Conservation (phyloP, 2,113 vertebrate genomes). For the Phylloscopus trochiloides region DNA sequence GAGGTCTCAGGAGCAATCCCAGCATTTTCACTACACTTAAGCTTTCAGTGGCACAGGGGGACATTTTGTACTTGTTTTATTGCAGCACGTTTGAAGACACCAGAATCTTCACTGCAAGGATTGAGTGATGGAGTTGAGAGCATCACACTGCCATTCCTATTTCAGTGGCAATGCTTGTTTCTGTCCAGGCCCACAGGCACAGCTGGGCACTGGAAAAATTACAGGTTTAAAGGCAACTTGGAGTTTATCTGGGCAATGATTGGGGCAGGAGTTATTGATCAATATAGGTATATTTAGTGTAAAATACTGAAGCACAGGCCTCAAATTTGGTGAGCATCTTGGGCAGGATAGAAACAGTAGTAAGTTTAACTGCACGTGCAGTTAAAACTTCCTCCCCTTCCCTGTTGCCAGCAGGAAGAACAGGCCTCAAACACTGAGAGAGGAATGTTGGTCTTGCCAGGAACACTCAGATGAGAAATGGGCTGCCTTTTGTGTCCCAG, state of each 20-base stretch:
- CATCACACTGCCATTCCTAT: neutral
- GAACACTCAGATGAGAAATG: neutral
- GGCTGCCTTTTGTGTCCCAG: neutral
- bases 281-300: neutral
- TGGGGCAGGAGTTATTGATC: neutral
- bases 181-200: neutral
- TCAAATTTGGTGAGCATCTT: neutral
- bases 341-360: neutral
- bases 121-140: neutral
- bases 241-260: neutral
- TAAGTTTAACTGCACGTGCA: neutral
- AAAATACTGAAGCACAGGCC: neutral
- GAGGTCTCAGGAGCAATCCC: neutral
- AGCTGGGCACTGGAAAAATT: neutral
- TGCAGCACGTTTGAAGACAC: neutral
- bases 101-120: neutral
- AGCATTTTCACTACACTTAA: neutral
- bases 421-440: neutral
- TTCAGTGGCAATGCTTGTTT: neutral
- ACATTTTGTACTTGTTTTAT: neutral
- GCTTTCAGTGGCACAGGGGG: neutral
- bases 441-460: neutral
- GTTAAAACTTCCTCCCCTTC: neutral
- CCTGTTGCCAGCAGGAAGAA: neutral
- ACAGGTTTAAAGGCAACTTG: neutral